These are phyloP conservation scores for Andrena haemorrhoa DNA, from an alignment of 2,888 invertebrate species.

Conservation along the genomic window DNA sequence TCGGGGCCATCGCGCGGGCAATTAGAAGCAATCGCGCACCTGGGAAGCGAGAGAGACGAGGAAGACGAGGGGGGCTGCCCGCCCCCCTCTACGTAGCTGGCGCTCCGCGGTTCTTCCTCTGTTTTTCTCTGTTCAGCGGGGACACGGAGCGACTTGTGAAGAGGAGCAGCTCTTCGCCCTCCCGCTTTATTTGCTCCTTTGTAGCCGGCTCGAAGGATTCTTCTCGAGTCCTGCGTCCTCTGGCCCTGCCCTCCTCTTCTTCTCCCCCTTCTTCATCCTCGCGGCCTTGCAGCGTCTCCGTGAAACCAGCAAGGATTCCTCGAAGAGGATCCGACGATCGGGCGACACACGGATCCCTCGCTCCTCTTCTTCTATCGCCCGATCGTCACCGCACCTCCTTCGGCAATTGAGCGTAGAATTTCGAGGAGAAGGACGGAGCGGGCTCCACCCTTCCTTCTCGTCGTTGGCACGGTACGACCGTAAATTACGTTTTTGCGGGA, in stretches of 20 bases:
- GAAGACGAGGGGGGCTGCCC: slow-evolving; percentile 57
- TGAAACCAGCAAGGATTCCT: slow-evolving; percentile 27
- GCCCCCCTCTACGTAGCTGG: neutral
- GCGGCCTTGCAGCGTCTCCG: slow-evolving; percentile 16
- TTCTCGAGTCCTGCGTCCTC: slow-evolving; percentile 29
- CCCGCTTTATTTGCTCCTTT: slow-evolving; percentile 46
- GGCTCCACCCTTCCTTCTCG: slow-evolving; percentile 18
- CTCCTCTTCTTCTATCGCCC: neutral
- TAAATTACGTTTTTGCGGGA: slow-evolving; percentile 81
- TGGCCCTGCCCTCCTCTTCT: neutral
- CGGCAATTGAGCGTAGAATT: slow-evolving; percentile 51
- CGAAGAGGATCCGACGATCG: slow-evolving; percentile 33
- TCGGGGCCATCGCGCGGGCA: slow-evolving; percentile 65
- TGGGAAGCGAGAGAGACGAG: slow-evolving; percentile 64
- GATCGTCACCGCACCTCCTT: slow-evolving; percentile 24
- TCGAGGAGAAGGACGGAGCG: slow-evolving; percentile 39
- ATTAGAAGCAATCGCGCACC: slow-evolving; percentile 79
- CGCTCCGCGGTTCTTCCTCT: slow-evolving; percentile 31
- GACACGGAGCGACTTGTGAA: slow-evolving; percentile 21
- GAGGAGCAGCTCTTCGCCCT: slow-evolving; percentile 30
- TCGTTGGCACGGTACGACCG: slow-evolving; percentile 62
- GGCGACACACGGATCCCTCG: neutral
- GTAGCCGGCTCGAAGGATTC: slow-evolving; percentile 43
- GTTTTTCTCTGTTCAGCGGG: slow-evolving; percentile 48
- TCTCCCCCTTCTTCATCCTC: neutral